Evolutionary conservation across 2,797 vertebrate species (phyloP).

Genomic region (Euphonia xanthogaster): DNA sequence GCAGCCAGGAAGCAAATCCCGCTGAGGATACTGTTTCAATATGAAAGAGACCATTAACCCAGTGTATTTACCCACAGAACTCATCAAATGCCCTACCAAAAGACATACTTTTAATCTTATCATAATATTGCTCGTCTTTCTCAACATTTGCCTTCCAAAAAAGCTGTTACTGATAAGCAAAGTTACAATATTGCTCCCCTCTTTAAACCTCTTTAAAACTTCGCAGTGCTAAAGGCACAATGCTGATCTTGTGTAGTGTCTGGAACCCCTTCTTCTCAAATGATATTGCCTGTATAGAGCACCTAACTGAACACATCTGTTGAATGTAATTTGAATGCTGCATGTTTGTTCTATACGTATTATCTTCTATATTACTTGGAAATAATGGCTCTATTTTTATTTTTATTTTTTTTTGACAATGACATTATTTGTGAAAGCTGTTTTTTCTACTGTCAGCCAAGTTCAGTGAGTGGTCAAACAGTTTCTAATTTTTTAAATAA

Average conservation of each 20-base stretch:
- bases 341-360: not conserved
- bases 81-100: not conserved
- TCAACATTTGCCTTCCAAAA: not conserved
- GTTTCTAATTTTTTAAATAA: not conserved
- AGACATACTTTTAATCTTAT: not conserved
- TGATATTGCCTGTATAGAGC: not conserved
- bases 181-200: not conserved
- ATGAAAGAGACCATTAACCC: constrained; percentile 27
- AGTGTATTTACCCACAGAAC: not conserved
- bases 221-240: not conserved
- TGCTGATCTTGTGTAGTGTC: not conserved
- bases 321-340: not conserved
- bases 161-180: not conserved
- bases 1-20: constrained; percentile 1
- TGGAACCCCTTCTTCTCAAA: not conserved
- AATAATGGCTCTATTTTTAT: not conserved
- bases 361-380: not conserved
- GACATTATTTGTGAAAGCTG: not conserved
- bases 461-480: not conserved
- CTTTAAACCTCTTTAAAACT: not conserved
- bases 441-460: not conserved
- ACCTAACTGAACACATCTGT: constrained; percentile 27
- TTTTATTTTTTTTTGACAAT: not conserved
- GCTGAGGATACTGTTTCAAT: constrained; percentile 14
- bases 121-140: not conserved